Base-by-base conservation (phyloP, 1,140 invertebrate genomes). In the Periplaneta americana region DNA sequence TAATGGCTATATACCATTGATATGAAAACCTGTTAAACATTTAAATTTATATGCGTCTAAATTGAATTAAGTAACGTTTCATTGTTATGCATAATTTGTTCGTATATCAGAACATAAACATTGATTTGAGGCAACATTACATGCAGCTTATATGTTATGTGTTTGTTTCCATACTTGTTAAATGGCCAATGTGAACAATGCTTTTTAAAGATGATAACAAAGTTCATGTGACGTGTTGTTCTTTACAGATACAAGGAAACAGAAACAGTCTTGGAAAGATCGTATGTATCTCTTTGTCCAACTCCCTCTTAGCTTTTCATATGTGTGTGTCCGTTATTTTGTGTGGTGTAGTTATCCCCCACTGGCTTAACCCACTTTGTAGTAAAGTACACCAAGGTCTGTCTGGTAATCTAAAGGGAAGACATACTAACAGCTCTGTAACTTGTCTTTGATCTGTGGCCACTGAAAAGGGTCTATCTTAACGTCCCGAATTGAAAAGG, bases 181-280 rank as follows among this genome's bases (percentile, higher is more conserved):
- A 66, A 66, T 66, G 48, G 48, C 48, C 48, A 66, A 66, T 66
- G 48, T 66, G 48, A 66, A 66, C 48, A 66, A 66, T n/a, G 48
- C 48, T 66, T n/a, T 0, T 66, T 66, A 0, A 66, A 8, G n/a
- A n/a, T n/a, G 10, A 66, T n/a, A 66, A 66, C n/a, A 5, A 66
- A 28, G 6, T 66, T 66, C 22, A 66, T 66, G 22, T 66, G 4
- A 28, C 22, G 10, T 66, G 35, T 78, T 89, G 88, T 89, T 91
- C 90, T 93, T 95, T 95, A 86, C 94, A 96, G 94, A 93, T 95
- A 95, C 93, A 95, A 95, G 94, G 94, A 96, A 90, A 92, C 93
- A 88, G 94, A 96, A 91, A 93, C 93, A 88, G 93, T 94, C 88
- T 90, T 95, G 92, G 94, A 96, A 90, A 91, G 94, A 94, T 93